These are phyloP conservation scores for Pteropus rufus DNA, from an alignment of 2,797 vertebrate species.

Conservation along the genomic window DNA sequence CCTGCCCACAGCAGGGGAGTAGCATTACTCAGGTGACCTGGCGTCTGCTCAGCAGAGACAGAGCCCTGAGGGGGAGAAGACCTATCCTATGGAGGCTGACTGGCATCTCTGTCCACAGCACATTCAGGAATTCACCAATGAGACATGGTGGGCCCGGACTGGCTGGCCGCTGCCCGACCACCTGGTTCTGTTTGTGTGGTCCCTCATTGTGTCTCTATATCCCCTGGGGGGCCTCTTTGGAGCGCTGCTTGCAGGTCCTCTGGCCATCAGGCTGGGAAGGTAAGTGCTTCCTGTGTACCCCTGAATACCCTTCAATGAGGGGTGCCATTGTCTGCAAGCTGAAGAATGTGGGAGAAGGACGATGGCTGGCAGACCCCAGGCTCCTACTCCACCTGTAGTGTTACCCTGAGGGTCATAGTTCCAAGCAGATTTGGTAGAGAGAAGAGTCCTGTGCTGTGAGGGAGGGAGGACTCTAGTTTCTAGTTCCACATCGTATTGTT, in stretches of 20 bases:
- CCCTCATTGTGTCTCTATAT: conserved; percentile 90
- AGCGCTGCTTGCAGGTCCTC: conserved; percentile 89
- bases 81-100: background rate
- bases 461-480: background rate
- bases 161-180: conserved; percentile 82
- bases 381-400: background rate
- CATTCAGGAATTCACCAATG: conserved; percentile 91
- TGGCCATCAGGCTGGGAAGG: conserved; percentile 91
- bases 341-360: background rate
- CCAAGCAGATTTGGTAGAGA: background rate
- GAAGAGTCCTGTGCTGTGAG: too few relatives aligned
- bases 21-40: background rate
- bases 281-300: conserved; percentile 74
- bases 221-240: conserved; percentile 90
- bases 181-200: conserved; percentile 89
- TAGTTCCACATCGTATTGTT: background rate
- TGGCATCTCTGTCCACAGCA: conserved; percentile 79
- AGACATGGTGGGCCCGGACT: conserved; percentile 87
- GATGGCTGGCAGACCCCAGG: background rate
- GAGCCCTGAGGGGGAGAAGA: background rate
- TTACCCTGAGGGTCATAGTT: background rate
- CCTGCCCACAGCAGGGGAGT: background rate
- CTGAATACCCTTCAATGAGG: background rate
- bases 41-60: background rate
- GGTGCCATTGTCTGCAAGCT: background rate